These are phyloP conservation scores for Acropternis orthonyx DNA, from an alignment of 2,797 vertebrate species.

Conservation along the genomic window DNA sequence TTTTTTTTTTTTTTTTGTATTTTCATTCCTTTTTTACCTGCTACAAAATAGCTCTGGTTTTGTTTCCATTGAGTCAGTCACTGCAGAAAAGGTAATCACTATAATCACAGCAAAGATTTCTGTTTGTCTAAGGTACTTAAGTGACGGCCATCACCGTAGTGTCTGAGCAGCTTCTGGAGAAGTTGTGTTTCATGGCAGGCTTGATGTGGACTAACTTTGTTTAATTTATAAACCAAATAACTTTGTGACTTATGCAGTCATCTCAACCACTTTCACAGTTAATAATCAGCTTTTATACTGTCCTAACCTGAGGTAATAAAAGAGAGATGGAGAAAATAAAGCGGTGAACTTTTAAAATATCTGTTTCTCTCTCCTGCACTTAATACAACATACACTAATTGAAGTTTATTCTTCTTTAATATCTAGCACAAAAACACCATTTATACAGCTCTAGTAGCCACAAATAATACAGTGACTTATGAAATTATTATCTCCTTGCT, in stretches of 20 bases:
- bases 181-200: background rate
- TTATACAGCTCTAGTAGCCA: background rate
- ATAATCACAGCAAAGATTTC: constrained; percentile 43
- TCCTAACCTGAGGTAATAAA: background rate
- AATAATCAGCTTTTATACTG: background rate
- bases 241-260: background rate
- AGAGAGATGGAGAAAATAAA: background rate
- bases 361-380: background rate
- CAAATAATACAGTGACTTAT: background rate
- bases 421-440: background rate
- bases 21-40: background rate
- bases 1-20: background rate
- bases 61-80: constrained; percentile 38
- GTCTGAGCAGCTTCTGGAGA: constrained; percentile 41
- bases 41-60: constrained; percentile 26
- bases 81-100: constrained; percentile 7
- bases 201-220: background rate
- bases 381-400: background rate
- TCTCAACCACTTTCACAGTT: background rate
- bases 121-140: constrained; percentile 50
- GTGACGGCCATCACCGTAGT: constrained; percentile 16
- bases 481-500: background rate
- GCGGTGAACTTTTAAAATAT: background rate
- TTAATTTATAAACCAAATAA: background rate
- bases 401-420: background rate